Evolutionary conservation across 2,113 vertebrate genomes (phyloP), one percentile per base, ranked within the genome.

Genomic region (Xiphorhynchus elegans): DNA sequence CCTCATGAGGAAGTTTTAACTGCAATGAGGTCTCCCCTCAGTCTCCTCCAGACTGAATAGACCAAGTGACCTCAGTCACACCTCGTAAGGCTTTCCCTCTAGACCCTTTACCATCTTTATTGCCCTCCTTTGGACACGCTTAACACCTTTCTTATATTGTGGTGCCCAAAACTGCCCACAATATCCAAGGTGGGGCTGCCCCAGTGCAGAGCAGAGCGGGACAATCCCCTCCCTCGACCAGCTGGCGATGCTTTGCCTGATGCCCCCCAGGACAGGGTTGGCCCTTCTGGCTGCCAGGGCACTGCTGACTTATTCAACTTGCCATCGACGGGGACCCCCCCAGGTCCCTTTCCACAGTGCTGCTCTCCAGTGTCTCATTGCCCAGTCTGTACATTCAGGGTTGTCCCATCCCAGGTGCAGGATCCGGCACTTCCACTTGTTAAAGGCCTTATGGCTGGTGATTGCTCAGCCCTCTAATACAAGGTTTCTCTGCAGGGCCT

Each of bases 241-340:
- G 40, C 24, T 56, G 84, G 9, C 0, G 1, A 63, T 72, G 35
- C 42, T 64, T 59, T 35, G 31, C 31, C 31, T 58, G 67, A 33
- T 66, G 56, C 17, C 0, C 5, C 11, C 1, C 58, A 35, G 42
- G 35, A 56, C 42, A 26, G 0, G 0, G 17, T 0, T 56, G 44
- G 50, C 31, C 7, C 3, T 44, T 42, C 44, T 7, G 21, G 16
- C 13, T 63, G n/a, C 13, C 58, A 63, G 49, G 17, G 17, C 31
- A 59, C 21, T 80, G 59, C 50, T 59, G 31, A 4, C 23, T 89
- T 2, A 1, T 59, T 59, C 21, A 19, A 6, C 44, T 50, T 74
- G 31, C 11, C 37, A 10, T 59, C 3, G 6, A 13, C 21, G 4
- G 33, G 10, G 44, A 52, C 9, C 37, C 37, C 7, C 17, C 3